Evolutionary conservation across 2,797 vertebrate species (phyloP), one percentile per base, ranked within the genome.

Genomic region (Chrysolophus pictus): DNA sequence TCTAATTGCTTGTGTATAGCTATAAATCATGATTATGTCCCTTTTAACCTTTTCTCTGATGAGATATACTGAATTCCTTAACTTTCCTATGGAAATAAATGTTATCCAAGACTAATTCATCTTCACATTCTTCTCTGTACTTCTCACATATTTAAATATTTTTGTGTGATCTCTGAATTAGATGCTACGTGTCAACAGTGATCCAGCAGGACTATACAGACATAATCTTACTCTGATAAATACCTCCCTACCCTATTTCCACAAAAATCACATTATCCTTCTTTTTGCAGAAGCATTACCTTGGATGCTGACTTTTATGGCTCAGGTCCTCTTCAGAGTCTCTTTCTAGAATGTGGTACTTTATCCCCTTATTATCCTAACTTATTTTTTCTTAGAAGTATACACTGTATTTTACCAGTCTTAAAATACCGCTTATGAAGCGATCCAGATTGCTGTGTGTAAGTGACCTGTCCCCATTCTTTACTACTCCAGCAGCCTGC

Each of bases 21-120:
- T 95, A 85, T 91, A 95, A 93, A 93, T 91, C 85, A 86, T 78
- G 60, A 95, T 96, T 94, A 95, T 86, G 91, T 90, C 84, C 93
- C 87, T 90, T 95, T 94, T 95, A 95, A 95, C 94, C 90, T 96
- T 96, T 94, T 93, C 91, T 90, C 82, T 94, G 93, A 93, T 93
- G 90, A 96, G 94, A 67, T 0, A 1, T 75, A 84, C 78, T 90
- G 89, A 95, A 94, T 96, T 94, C 86, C 81, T 93, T 91, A 91
- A 91, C 84, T 94, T 91, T 96, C 86, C 71, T 91, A 35, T 29
- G 82, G 81, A 81, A 89, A 14, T 21, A 72, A 85, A 87, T 73
- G 67, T 72, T 96, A 80, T 35, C 71, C 42, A 26, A 79, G 56
- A 33, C 68, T 78, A 87, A 87, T 94, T 89, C 84, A 87, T 93